Percentiles rank a stretch among this genome's conserved stretches.
These are phyloP conservation scores for Drosophila leontia DNA, from an alignment of 1,140 invertebrate species.

Conservation along the genomic window DNA sequence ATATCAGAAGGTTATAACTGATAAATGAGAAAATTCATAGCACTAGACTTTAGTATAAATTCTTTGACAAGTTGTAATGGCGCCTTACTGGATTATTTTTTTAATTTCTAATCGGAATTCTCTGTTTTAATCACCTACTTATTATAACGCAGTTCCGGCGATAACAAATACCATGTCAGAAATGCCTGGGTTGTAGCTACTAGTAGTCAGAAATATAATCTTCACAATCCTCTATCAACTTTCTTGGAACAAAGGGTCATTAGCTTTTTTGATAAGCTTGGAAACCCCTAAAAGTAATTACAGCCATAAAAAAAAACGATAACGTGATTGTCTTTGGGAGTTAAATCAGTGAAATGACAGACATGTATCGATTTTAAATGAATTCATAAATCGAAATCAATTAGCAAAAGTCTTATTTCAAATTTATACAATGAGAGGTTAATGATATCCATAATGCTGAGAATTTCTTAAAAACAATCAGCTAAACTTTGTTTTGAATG, in stretches of 20 bases:
- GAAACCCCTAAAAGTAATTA: slow-evolving; percentile 13
- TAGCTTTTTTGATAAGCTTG: neutral
- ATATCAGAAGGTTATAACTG: neutral
- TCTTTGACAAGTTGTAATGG: neutral
- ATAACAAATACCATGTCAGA: slow-evolving; percentile 13
- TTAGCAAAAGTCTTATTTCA: neutral
- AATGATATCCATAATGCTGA: neutral
- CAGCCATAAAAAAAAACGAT: neutral
- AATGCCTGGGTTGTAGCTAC: neutral
- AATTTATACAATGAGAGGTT: neutral
- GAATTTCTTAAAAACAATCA: neutral
- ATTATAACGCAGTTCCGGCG: slow-evolving; percentile 6
- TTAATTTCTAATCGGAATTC: neutral
- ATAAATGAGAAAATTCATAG: neutral
- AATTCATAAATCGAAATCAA: neutral
- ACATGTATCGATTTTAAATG: neutral
- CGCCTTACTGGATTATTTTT: neutral
- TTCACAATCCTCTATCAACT: neutral
- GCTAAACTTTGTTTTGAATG: slow-evolving; percentile 3
- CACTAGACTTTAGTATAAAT: neutral
- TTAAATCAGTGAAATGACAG: neutral
- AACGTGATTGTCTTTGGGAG: neutral
- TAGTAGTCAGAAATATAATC: slow-evolving; percentile 1
- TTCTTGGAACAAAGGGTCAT: neutral
- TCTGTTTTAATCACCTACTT: neutral